Percentiles rank a stretch among this genome's conserved stretches.
These are phyloP conservation scores for Galeopterus variegatus DNA, from an alignment of 2,113 vertebrate genomes.

Conservation along the genomic window DNA sequence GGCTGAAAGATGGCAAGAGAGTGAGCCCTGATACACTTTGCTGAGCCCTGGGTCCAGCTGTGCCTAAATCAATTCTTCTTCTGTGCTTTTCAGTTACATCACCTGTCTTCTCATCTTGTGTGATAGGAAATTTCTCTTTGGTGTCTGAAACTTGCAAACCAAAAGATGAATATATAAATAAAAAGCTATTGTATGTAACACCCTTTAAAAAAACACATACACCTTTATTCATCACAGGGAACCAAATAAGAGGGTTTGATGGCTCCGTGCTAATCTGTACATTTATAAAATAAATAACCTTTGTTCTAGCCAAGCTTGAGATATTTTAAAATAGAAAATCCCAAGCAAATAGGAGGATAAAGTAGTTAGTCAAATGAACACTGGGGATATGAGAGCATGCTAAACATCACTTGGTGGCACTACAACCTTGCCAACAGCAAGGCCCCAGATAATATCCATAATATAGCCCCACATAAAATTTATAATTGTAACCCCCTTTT, in stretches of 20 bases:
- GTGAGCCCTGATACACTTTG: background rate
- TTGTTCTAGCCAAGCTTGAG: background rate
- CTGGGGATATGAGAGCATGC: background rate
- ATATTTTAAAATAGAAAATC: slow-evolving; percentile 44
- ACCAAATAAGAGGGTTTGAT: background rate
- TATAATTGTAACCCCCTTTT: background rate
- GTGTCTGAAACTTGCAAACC: background rate
- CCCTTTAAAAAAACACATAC: background rate
- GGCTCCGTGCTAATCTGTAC: background rate
- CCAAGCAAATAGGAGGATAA: background rate
- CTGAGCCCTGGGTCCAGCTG: background rate
- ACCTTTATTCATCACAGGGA: background rate
- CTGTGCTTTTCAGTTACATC: background rate
- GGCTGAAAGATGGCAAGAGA: background rate
- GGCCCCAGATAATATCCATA: background rate
- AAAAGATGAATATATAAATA: slow-evolving; percentile 20
- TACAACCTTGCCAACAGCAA: background rate
- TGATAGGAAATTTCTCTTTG: background rate
- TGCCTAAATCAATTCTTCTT: background rate
- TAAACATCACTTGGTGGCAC: background rate
- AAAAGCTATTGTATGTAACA: background rate
- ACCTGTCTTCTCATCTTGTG: background rate
- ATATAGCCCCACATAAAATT: background rate
- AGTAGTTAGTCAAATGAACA: background rate
- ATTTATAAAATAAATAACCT: background rate